Percentiles rank a stretch among this genome's conserved stretches.
Conservation (phyloP, 2,888 invertebrate genomes). For the Tipula unca region DNA sequence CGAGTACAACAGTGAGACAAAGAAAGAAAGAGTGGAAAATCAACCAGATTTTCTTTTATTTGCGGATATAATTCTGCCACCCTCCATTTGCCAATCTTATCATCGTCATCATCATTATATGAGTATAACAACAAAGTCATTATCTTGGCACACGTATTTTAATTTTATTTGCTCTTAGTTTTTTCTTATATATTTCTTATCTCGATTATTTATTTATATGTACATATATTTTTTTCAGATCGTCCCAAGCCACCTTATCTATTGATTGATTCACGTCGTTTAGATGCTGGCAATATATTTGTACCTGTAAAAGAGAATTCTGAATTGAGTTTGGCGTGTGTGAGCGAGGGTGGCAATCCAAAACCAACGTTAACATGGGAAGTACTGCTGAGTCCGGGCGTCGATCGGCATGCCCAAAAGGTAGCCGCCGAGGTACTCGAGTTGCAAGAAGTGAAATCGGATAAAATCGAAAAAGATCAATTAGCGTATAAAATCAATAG, state of each 20-base stretch:
- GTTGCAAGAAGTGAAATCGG: constrained; percentile 40
- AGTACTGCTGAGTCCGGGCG: constrained; percentile 45
- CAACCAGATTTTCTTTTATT: not conserved
- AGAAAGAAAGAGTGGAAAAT: not conserved
- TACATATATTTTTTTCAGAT: constrained; percentile 49
- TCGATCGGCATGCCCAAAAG: constrained; percentile 49
- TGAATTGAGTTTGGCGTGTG: constrained; percentile 70
- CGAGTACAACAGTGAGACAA: too few relatives aligned
- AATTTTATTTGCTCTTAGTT: constrained; percentile 16
- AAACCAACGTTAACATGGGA: constrained; percentile 49
- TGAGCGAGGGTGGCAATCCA: constrained; percentile 76
- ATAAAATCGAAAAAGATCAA: constrained; percentile 40
- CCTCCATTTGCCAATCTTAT: constrained; percentile 8
- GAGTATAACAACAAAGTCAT: constrained; percentile 8
- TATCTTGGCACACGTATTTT: constrained; percentile 14
- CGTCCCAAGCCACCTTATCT: constrained; percentile 77
- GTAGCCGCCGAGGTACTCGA: constrained; percentile 44
- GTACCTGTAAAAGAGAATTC: constrained; percentile 81
- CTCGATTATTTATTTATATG: not conserved
- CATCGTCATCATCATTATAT: constrained; percentile 14
- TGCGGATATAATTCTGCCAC: not conserved
- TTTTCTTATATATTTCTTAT: not conserved
- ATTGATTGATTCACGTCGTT: constrained; percentile 73
- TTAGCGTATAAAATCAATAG: constrained; percentile 39
- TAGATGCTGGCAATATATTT: constrained; percentile 80